Conservation (phyloP, 2,113 vertebrate species). For the Podarcis muralis region DNA sequence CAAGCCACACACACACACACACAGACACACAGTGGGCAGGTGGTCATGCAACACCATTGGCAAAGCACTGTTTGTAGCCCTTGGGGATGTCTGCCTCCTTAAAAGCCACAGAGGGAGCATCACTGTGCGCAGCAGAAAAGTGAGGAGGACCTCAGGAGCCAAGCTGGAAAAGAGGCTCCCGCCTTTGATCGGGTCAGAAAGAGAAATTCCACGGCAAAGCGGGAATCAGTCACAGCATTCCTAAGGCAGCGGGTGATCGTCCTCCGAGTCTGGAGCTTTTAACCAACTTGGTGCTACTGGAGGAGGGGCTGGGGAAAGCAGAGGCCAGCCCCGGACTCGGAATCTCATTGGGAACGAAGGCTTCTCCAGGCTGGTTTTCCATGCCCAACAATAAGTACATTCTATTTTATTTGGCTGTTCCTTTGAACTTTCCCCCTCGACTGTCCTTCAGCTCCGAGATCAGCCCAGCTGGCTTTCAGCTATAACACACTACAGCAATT, state of each 20-base stretch:
- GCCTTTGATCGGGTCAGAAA: not conserved
- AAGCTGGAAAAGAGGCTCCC: not conserved
- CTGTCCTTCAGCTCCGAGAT: no score
- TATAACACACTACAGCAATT: not conserved
- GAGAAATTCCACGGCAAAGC: not conserved
- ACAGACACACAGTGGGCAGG: not conserved
- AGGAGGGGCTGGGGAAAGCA: not conserved
- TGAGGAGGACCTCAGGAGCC: accelerated
- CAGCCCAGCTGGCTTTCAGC: not conserved
- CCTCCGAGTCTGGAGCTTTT: not conserved
- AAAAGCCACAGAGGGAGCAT: accelerated
- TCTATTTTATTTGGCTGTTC: not conserved
- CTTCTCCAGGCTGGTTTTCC: not conserved
- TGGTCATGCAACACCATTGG: accelerated
- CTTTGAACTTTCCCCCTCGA: not conserved
- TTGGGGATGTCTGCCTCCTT: not conserved
- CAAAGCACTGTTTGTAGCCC: accelerated
- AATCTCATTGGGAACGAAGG: not conserved
- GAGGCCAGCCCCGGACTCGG: not conserved
- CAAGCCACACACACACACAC: not conserved
- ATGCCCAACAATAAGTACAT: not conserved
- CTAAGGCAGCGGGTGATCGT: not conserved
- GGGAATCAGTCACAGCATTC: constrained; percentile 18
- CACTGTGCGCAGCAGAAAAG: not conserved
- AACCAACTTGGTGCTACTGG: not conserved